Percentiles rank a stretch among this genome's conserved stretches.
phyloP scores from a whole-genome alignment of 1,140 invertebrate species.

The Caenorhabditis elegans region WBcel235 BX284605.5:11478001-11478500 shows the following conservation, averaged over 20 bases:
- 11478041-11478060: no score
- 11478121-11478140: no score
- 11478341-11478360: no score
- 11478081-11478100: no score
- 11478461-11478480: not conserved
- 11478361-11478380: no score
- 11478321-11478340: no score
- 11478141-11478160: constrained; percentile 58
- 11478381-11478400: not conserved
- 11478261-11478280: constrained; percentile 31
- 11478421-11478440: not conserved
- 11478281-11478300: constrained; percentile 28
- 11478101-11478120: no score
- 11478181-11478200: constrained; percentile 65
- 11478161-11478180: constrained; percentile 65
- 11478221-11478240: constrained; percentile 50
- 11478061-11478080: no score
- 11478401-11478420: not conserved
- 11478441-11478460: not conserved
- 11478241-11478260: constrained; percentile 42
- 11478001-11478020: no score
- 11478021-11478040: no score
- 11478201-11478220: constrained; percentile 66
- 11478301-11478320: no score
- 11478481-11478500: not conserved